Evolutionary conservation across 2,797 vertebrate genomes (phyloP), one percentile per base, ranked within the genome.

Genomic region (Rhinogobio ventralis): DNA sequence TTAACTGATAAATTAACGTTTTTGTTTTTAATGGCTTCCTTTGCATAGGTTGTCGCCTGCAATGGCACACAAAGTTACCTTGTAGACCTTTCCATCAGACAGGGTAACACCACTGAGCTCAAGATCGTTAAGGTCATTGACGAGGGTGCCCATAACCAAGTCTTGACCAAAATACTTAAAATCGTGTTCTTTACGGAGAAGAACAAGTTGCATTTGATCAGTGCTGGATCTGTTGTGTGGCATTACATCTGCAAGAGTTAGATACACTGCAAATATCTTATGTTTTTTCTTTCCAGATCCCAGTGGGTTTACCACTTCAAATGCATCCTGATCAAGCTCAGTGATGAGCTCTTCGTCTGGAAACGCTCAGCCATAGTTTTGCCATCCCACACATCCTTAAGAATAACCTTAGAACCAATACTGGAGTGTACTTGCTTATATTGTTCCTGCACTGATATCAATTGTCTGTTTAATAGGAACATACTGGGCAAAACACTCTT

Each of bases 391-490:
- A 36, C 13, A 67, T 67, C 28, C 64, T 30, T 7, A 67, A 33
- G 33, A 36, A 36, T 36, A 36, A 5, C 33, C 33, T 5, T 46
- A 23, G 23, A 23, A 13, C 39, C 20, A 42, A 7, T 25, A 7
- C 23, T 20, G 1, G 20, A 42, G 36, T 71, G 68, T 25, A 71
- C 68, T 71, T 71, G 36, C 13, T n/a, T 71, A 42, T 71, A 71
- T n/a, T 71, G 39, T 23, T 46, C 39, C 68, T 36, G 39, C 68
- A 71, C 39, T 45, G 23, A 71, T 3, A n/a, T 25, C 66, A 39
- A 68, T 39, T 33, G 66, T 68, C 66, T 68, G 62, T 68, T 68
- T 68, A 19, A 68, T 39, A 68, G 66, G 33, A 36, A 39, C 33
- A 68, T 68, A 68, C 66, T 33, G 19, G 15, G 36, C 30, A 68